A percentile compares a stretch with the other conserved stretches of the same genome.
Evolutionary conservation across 2,888 invertebrate species (phyloP).

Genomic region (Pseudococcus viburni): DNA sequence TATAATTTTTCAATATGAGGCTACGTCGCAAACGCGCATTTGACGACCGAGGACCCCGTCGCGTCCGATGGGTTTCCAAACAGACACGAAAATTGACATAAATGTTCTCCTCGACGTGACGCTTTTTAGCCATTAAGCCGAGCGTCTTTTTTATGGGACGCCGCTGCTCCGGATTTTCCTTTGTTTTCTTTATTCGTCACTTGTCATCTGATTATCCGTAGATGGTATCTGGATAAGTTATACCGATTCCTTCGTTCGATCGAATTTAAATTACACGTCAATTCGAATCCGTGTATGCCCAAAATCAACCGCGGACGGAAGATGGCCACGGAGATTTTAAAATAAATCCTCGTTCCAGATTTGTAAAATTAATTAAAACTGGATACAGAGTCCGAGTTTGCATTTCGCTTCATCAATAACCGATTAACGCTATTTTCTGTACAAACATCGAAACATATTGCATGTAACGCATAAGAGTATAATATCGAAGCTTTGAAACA

Average conservation of each 20-base stretch:
- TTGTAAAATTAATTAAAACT: conserved; percentile 12
- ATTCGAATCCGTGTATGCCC: background rate
- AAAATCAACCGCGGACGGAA: background rate
- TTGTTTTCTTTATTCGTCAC: conserved; percentile 2
- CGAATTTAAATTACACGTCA: conserved; percentile 17
- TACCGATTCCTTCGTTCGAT: background rate
- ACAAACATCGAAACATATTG: background rate
- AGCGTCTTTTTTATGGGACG: background rate
- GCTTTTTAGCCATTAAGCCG: conserved; percentile 7
- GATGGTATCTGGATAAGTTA: background rate
- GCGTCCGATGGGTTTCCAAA: background rate
- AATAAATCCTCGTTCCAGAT: background rate
- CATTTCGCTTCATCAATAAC: background rate
- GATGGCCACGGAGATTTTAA: background rate
- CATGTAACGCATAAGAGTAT: background rate
- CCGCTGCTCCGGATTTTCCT: background rate
- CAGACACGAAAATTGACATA: background rate
- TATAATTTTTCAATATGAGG: background rate
- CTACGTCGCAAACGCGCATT: background rate
- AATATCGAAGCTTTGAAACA: background rate
- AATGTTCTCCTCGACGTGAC: background rate
- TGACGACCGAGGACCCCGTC: background rate
- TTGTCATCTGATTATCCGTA: conserved; percentile 7
- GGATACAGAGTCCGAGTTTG: background rate
- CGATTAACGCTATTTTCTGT: background rate